Evolutionary conservation across 2,113 vertebrate genomes (phyloP).

Genomic region (Micronycteris hirsuta): DNA sequence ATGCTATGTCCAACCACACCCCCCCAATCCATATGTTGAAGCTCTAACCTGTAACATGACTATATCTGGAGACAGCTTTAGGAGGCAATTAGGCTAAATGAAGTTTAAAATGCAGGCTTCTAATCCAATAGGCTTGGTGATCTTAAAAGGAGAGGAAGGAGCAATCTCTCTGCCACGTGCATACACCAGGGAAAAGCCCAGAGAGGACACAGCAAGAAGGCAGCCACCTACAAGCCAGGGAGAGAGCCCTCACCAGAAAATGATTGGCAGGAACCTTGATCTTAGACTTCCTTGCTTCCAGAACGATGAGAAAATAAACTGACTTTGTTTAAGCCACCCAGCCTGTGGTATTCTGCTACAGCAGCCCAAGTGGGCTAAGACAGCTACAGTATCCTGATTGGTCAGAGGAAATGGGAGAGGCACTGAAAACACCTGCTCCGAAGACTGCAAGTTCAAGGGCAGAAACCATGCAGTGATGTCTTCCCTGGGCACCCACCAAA

Average conservation of each 20-base stretch:
- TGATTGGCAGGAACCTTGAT: not conserved
- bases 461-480: rapidly evolving
- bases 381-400: rapidly evolving
- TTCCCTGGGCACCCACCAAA: not conserved
- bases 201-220: not conserved
- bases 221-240: not conserved
- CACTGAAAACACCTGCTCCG: not conserved
- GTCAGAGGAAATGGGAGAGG: not conserved
- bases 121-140: not conserved
- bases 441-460: not conserved
- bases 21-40: not conserved
- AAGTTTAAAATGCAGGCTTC: not conserved
- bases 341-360: not conserved
- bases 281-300: not conserved
- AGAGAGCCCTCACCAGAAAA: not conserved
- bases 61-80: not conserved
- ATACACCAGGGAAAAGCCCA: not conserved
- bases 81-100: not conserved
- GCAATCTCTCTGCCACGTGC: not conserved
- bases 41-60: not conserved
- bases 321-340: not conserved
- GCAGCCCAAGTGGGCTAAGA: not conserved
- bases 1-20: no score
- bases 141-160: not conserved
- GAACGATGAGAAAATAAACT: not conserved